Base-by-base conservation (phyloP, 2,888 invertebrate species). In the Trichopoda pennipes region DNA sequence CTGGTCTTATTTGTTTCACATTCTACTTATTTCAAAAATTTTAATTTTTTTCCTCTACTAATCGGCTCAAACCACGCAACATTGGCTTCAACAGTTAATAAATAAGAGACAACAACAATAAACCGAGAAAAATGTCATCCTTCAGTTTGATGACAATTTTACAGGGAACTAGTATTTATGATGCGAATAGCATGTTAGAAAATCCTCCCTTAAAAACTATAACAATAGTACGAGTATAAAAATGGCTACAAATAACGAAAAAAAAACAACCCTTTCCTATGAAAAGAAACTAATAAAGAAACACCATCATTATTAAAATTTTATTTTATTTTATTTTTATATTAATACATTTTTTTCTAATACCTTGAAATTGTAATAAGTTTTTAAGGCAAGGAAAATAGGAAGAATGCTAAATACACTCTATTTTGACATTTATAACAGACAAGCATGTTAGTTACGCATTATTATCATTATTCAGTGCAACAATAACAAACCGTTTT, bases 191-290 rank as follows among this genome's bases (percentile, higher is more conserved):
- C 16, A 28, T 21, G 2, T 14, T 7, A 63, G 64, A 21, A 63
- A 74, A 68, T 70, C 63, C 73, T 51, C 58, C 83, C 73, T 49
- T 77, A 68, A 49, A 35, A 21, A 14, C 16, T 17, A 38, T 17
- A 53, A 38, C 14, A 53, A 55, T 60, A 32, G 19, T 42, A 12
- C 23, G 79, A 32, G 19, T 42, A 12, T 19, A 81, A 89, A 89
- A 89, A 89, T 89, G 89, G 89, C 89, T 86, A 87, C 88, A 87
- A 74, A 85, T 84, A 35, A 35, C 3, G 19, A 61, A 85, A 84
- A 85, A 51, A 86, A 85, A 86, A 83, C 86, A 88, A 89, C 88
- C 89, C 88, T 88, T 86, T 85, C 80, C 64, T 84, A 70, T 47
- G 42, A 56, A 23, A 17, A 44, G n/a, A 32, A 63, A 35, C 47